phyloP scores from a whole-genome alignment of 2,888 invertebrate genomes.

The Scelioninae gen. 1 region DNA sequence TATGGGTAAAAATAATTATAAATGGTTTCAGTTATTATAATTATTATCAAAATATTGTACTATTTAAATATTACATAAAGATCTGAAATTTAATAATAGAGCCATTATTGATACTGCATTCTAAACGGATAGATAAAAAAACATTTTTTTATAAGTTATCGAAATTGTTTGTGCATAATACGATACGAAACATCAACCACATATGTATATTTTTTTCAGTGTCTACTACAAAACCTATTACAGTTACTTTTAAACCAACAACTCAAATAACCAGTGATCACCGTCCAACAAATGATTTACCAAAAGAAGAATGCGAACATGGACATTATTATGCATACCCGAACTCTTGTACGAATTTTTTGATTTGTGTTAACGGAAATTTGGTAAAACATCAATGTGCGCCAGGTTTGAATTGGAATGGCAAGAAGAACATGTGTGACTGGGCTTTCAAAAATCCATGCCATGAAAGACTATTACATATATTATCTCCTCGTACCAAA shows the following conservation, averaged over 20 bases:
- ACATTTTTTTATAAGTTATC: too few species aligned
- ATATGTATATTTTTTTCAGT: too few species aligned
- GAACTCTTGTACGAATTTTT: constrained; percentile 89
- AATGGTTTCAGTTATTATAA: too few species aligned
- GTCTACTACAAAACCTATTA: not conserved
- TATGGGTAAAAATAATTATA: too few species aligned
- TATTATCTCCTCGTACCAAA: constrained; percentile 54
- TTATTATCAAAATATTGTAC: too few species aligned
- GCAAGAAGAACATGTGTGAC: constrained; percentile 89
- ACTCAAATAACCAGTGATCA: constrained; percentile 60
- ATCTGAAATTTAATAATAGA: too few species aligned
- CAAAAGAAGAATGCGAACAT: constrained; percentile 85
- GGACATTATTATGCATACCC: constrained; percentile 91
- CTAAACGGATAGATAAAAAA: too few species aligned
- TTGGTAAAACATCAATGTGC: constrained; percentile 90
- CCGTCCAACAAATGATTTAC: constrained; percentile 69
- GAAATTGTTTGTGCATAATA: too few species aligned
- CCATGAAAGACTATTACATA: constrained; percentile 69
- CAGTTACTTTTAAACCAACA: not conserved
- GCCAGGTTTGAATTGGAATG: constrained; percentile 91
- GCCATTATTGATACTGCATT: too few species aligned
- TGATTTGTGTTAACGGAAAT: constrained; percentile 91
- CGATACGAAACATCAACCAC: too few species aligned
- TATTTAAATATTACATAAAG: too few species aligned
- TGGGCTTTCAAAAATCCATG: constrained; percentile 87